phyloP scores from a whole-genome alignment of 2,797 vertebrate genomes.

The Coranthus polyacanthus region DNA sequence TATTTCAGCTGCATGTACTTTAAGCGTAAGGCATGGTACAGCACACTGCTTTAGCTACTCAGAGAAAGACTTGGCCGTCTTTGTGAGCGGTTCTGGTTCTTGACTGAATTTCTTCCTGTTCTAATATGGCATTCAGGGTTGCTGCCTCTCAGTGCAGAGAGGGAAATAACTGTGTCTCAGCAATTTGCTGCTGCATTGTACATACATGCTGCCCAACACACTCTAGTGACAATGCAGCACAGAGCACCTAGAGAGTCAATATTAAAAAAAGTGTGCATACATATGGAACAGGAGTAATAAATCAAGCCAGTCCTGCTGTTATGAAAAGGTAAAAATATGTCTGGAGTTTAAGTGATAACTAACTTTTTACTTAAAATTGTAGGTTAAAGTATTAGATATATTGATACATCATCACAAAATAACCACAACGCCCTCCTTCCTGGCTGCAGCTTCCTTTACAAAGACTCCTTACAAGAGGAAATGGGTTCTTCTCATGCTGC shows the following conservation, averaged over 20 bases:
- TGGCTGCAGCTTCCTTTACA: constrained; percentile 25
- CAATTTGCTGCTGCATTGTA: constrained; percentile 63
- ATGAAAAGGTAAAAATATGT: not conserved
- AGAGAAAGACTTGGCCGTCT: constrained; percentile 3
- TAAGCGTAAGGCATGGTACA: constrained; percentile 13
- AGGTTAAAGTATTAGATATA: not conserved
- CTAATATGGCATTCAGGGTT: constrained; percentile 47
- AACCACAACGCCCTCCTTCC: constrained; percentile 13
- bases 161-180: constrained; percentile 59
- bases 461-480: constrained; percentile 35
- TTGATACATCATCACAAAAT: not conserved
- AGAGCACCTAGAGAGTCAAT: constrained; percentile 12
- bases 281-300: not conserved
- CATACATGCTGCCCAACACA: constrained; percentile 54
- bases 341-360: not conserved
- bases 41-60: constrained; percentile 13
- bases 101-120: constrained; percentile 38
- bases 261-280: constrained; percentile 14
- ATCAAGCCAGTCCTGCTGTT: not conserved
- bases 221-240: constrained; percentile 54
- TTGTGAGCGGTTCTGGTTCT: constrained; percentile 7
- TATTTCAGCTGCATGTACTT: constrained; percentile 24
- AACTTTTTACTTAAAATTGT: too few relatives aligned
- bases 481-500: constrained; percentile 55
- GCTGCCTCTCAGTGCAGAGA: constrained; percentile 44